phyloP scores from a whole-genome alignment of 2,888 invertebrate species.

The Drosophila putrida region DNA sequence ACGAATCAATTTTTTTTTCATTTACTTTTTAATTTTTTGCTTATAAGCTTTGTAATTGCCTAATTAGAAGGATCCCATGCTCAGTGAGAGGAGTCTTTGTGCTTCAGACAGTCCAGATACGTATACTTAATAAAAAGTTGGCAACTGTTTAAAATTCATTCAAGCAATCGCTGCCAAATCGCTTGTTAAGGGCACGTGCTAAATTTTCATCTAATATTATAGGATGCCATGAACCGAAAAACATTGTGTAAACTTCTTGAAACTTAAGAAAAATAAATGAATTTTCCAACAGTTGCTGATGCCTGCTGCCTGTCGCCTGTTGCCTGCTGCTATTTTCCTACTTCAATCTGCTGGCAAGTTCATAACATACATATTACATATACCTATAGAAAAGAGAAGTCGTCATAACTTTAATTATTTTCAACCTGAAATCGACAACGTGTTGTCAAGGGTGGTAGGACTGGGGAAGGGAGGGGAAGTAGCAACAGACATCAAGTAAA shows the following conservation, averaged over 20 bases:
- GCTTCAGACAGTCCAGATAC: slow-evolving; percentile 29
- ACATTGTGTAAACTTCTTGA: slow-evolving; percentile 52
- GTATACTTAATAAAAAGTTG: slow-evolving; percentile 23
- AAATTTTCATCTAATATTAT: slow-evolving; percentile 48
- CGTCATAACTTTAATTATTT: slow-evolving; percentile 54
- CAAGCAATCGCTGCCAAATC: slow-evolving; percentile 44
- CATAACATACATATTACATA: slow-evolving; percentile 28
- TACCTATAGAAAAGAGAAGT: slow-evolving; percentile 15
- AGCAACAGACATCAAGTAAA: not conserved
- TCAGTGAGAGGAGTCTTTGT: slow-evolving; percentile 3
- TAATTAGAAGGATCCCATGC: slow-evolving; percentile 52
- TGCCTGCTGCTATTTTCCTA: slow-evolving; percentile 13
- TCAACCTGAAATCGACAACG: slow-evolving; percentile 39
- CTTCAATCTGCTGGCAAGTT: slow-evolving; percentile 14
- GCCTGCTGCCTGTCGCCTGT: slow-evolving; percentile 1
- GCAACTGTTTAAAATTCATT: slow-evolving; percentile 61
- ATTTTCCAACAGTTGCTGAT: slow-evolving; percentile 29
- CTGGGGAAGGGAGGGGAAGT: not conserved
- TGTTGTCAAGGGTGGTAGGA: not conserved
- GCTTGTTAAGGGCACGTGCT: slow-evolving; percentile 50
- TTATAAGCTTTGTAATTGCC: slow-evolving; percentile 49
- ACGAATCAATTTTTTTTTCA: slow-evolving; percentile 5
- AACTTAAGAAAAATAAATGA: slow-evolving; percentile 63
- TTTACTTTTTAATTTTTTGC: not conserved
- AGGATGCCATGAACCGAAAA: slow-evolving; percentile 21